Evolutionary conservation across 1,140 invertebrate species (phyloP).

Genomic region (Hylyphantes graminicola): DNA sequence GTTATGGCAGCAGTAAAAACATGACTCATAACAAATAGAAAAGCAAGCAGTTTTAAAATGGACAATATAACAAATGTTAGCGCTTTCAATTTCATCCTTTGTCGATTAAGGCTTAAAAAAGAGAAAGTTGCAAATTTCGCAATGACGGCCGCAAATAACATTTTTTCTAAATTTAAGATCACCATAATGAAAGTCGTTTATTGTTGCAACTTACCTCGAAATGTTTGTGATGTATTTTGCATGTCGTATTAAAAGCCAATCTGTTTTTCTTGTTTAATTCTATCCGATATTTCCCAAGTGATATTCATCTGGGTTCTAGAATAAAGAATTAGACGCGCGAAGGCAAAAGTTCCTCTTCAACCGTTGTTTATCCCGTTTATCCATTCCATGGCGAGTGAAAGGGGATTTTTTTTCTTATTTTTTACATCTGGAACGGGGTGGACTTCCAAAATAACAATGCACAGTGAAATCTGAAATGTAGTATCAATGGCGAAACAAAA

Average conservation of each 20-base stretch:
- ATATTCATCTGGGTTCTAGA: slow-evolving; percentile 59
- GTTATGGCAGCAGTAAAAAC: too few relatives aligned
- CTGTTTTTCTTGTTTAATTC: slow-evolving; percentile 42
- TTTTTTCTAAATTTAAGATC: slow-evolving; percentile 17
- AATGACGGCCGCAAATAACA: slow-evolving; percentile 9
- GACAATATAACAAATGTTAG: slow-evolving; percentile 14
- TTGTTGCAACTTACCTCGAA: slow-evolving; percentile 50
- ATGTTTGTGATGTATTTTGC: slow-evolving; percentile 60
- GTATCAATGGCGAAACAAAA: not conserved
- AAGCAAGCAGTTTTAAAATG: slow-evolving; percentile 1
- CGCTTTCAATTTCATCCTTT: slow-evolving; percentile 30
- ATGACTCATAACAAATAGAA: too few relatives aligned
- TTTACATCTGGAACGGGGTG: not conserved
- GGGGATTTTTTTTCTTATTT: slow-evolving; percentile 27
- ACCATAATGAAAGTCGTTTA: not conserved
- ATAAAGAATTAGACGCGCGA: slow-evolving; percentile 59
- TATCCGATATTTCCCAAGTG: slow-evolving; percentile 29
- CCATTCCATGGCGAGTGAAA: slow-evolving; percentile 7
- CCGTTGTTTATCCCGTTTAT: slow-evolving; percentile 58
- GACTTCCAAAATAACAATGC: not conserved
- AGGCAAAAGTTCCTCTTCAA: slow-evolving; percentile 57
- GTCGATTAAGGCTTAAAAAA: slow-evolving; percentile 53
- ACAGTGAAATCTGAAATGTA: not conserved
- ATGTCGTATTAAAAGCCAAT: slow-evolving; percentile 52
- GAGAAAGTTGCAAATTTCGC: slow-evolving; percentile 52